Evolutionary conservation across 2,797 vertebrate species (phyloP).

Genomic region (Bradypodion ventrale): DNA sequence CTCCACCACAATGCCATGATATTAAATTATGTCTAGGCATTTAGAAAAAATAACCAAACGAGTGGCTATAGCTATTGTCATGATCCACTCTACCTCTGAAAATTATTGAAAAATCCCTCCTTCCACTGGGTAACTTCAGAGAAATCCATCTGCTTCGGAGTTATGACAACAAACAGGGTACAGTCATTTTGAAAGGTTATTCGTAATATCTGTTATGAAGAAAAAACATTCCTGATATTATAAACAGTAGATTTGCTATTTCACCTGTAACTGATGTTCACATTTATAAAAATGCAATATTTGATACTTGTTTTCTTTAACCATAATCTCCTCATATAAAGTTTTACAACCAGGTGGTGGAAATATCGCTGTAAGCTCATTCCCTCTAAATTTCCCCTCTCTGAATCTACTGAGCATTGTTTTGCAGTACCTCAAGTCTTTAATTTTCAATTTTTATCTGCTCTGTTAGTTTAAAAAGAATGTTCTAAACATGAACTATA

Average conservation of each 20-base stretch:
- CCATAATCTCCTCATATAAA: neutral
- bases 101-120: too few relatives aligned
- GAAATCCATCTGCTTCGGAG: too few relatives aligned
- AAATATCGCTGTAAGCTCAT: neutral
- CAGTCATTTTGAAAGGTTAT: too few relatives aligned
- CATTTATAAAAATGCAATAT: neutral
- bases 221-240: slow-evolving; percentile 1
- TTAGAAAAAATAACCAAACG: too few relatives aligned
- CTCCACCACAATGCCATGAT: too few relatives aligned
- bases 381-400: neutral
- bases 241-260: neutral
- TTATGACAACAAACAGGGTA: too few relatives aligned
- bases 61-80: too few relatives aligned
- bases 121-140: too few relatives aligned
- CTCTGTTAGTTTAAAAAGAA: slow-evolving; percentile 23
- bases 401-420: slow-evolving; percentile 5
- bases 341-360: neutral
- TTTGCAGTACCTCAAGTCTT: slow-evolving; percentile 19
- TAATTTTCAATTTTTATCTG: slow-evolving; percentile 8
- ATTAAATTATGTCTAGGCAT: too few relatives aligned
- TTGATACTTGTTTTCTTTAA: slow-evolving; percentile 2
- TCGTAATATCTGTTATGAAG: neutral
- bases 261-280: neutral
- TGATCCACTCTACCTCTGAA: too few relatives aligned
- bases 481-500: slow-evolving; percentile 9